Conservation (phyloP, 2,113 vertebrate genomes). For the Scalopus aquaticus region DNA sequence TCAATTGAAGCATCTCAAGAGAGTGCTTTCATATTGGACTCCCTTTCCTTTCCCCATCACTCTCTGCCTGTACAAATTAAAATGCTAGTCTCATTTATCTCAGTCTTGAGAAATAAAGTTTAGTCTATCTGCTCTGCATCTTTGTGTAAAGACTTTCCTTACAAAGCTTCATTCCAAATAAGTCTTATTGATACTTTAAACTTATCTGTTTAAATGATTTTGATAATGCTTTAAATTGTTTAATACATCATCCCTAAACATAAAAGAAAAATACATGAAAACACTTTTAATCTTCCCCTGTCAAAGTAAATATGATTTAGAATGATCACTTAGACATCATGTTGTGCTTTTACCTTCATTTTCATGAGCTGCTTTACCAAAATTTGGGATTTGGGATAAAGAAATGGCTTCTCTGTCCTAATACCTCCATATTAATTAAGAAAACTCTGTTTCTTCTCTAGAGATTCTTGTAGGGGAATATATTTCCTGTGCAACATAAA, state of each 20-base stretch:
- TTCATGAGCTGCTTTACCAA: background rate
- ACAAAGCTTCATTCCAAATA: background rate
- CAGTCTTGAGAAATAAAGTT: constrained; percentile 16
- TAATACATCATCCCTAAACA: background rate
- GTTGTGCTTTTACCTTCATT: background rate
- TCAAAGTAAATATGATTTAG: background rate
- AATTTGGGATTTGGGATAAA: background rate
- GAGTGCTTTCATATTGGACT: background rate
- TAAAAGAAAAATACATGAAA: background rate
- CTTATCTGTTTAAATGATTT: constrained; percentile 19
- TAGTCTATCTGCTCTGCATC: background rate
- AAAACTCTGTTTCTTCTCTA: background rate
- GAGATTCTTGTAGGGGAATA: background rate
- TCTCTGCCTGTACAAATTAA: constrained; percentile 31
- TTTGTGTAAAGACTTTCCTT: background rate
- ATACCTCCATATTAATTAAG: too few species aligned
- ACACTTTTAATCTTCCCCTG: background rate
- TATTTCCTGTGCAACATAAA: background rate
- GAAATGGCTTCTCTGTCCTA: background rate
- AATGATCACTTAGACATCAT: background rate
- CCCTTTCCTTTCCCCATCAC: background rate
- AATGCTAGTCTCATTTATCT: background rate
- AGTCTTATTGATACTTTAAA: background rate
- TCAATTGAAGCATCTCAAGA: background rate
- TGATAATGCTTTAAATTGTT: background rate